These are phyloP conservation scores for Scylla paramamosain DNA, from an alignment of 1,140 invertebrate genomes.

Conservation along the genomic window DNA sequence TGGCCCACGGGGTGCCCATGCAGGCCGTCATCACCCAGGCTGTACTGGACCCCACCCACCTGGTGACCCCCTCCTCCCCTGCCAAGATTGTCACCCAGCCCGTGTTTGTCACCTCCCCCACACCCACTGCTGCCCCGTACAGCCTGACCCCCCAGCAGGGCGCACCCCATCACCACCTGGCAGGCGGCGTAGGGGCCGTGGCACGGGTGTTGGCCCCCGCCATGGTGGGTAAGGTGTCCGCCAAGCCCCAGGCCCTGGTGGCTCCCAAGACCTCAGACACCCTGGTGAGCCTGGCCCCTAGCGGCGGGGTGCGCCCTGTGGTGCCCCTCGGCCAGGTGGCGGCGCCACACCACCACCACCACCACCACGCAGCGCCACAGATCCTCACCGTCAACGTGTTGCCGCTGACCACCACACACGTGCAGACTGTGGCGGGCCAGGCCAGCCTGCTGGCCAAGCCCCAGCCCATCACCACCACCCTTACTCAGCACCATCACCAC, in stretches of 20 bases:
- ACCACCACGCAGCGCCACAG: constrained; percentile 28
- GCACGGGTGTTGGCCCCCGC: constrained; percentile 62
- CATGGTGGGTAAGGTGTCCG: constrained; percentile 61
- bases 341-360: not conserved
- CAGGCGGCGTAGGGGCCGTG: constrained; percentile 63
- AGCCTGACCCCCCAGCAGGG: not conserved
- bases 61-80: constrained; percentile 67
- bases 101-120: constrained; percentile 73
- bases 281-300: constrained; percentile 77
- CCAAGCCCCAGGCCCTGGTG: constrained; percentile 69
- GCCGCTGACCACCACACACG: constrained; percentile 57
- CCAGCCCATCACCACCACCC: not conserved
- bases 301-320: constrained; percentile 72
- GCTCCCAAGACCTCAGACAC: constrained; percentile 76
- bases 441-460: constrained; percentile 42
- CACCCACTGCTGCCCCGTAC: constrained; percentile 59
- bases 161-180: constrained; percentile 50
- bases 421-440: constrained; percentile 41
- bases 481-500: not conserved
- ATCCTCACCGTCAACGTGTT: constrained; percentile 71
- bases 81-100: constrained; percentile 74
- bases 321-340: constrained; percentile 61
- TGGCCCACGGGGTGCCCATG: constrained; percentile 57
- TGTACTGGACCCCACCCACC: constrained; percentile 55
- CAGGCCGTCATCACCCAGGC: constrained; percentile 71